Conservation (phyloP, 1,140 invertebrate species). For the Drosophila nebulosa region DNA sequence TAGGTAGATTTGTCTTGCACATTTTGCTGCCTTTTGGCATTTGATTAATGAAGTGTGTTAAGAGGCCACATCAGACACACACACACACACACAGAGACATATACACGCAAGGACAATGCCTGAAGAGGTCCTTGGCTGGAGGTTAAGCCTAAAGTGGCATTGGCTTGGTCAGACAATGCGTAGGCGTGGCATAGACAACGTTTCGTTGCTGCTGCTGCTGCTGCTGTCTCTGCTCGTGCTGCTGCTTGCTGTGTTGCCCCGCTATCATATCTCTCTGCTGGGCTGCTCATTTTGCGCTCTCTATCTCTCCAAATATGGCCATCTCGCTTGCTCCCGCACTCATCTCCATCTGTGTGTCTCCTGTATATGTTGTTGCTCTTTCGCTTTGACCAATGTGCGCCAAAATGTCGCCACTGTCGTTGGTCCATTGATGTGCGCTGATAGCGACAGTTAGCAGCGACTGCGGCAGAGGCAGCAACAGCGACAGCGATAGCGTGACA, state of each 20-base stretch:
- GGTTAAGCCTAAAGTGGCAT: conserved; percentile 23
- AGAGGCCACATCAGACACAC: conserved; percentile 62
- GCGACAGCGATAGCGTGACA: conserved; percentile 19
- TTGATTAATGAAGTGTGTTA: conserved; percentile 81
- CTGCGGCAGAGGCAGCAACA: conserved; percentile 29
- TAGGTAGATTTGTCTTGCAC: conserved; percentile 24
- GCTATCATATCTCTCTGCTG: conserved; percentile 36
- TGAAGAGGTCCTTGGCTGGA: conserved; percentile 68
- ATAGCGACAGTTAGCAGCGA: conserved; percentile 53
- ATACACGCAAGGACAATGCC: conserved; percentile 59
- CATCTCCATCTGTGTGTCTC: conserved; percentile 14
- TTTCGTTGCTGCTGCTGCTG: conserved; percentile 14
- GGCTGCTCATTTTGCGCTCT: conserved; percentile 66
- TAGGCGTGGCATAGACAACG: conserved; percentile 56
- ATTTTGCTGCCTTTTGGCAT: conserved; percentile 43
- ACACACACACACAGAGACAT: not conserved
- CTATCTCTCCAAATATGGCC: conserved; percentile 59
- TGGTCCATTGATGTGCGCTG: conserved; percentile 78
- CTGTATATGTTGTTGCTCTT: conserved; percentile 35
- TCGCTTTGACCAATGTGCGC: conserved; percentile 69
- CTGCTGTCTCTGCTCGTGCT: conserved; percentile 8
- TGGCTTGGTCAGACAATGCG: conserved; percentile 6
- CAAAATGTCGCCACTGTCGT: conserved; percentile 74
- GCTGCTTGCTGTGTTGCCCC: conserved; percentile 9
- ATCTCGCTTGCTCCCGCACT: conserved; percentile 50